phyloP scores from a whole-genome alignment of 2,797 vertebrate species.

The Champsocephalus esox region DNA sequence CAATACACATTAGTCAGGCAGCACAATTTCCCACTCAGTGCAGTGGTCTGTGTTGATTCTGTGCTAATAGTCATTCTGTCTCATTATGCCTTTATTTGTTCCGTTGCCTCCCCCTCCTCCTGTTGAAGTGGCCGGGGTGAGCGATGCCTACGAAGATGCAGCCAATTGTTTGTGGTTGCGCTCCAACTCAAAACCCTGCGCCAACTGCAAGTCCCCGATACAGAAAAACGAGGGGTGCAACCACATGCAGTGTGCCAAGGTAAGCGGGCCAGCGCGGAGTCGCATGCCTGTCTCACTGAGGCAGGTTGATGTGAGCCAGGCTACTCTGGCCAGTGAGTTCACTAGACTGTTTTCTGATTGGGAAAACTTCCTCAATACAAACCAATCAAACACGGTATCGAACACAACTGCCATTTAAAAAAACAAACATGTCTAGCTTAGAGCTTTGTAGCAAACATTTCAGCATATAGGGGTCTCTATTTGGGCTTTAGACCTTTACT shows the following conservation, averaged over 20 bases:
- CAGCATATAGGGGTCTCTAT: no score
- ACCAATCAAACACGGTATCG: background rate
- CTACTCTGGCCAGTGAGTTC: background rate
- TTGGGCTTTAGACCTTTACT: background rate
- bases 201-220: constrained; percentile 99
- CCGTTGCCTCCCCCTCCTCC: constrained; percentile 45
- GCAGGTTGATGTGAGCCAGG: no score
- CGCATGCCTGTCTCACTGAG: background rate
- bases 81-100: constrained; percentile 71
- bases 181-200: constrained; percentile 96
- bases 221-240: constrained; percentile 99
- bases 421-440: background rate
- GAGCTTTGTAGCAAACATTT: background rate
- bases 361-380: background rate
- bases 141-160: constrained; percentile 96
- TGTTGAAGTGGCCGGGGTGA: constrained; percentile 94
- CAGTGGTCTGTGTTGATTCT: constrained; percentile 51
- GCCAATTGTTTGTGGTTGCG: constrained; percentile 99
- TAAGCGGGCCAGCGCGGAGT: constrained; percentile 31
- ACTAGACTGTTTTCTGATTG: background rate
- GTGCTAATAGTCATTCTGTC: constrained; percentile 59
- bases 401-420: background rate
- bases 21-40: constrained; percentile 54
- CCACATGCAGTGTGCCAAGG: constrained; percentile 98
- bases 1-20: constrained; percentile 64